These are phyloP conservation scores for Drosophila austrosaltans DNA, from an alignment of 2,888 invertebrate species.

Conservation along the genomic window DNA sequence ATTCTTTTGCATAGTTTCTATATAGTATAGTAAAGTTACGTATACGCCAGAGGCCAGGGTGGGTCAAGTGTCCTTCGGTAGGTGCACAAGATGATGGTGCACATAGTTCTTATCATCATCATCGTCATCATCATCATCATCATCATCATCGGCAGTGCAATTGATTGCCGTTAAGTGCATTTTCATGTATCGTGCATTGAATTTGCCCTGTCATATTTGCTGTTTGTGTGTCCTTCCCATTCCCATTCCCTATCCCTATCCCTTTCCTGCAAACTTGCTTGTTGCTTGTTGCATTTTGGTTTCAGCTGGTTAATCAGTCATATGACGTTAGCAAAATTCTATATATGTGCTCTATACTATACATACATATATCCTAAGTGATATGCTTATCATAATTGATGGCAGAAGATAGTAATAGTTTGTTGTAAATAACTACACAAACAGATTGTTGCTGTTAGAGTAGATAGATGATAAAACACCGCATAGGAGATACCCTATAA, in stretches of 20 bases:
- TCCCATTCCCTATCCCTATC: neutral
- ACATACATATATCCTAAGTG: neutral
- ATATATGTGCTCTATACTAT: constrained; percentile 8
- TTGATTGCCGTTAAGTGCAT: constrained; percentile 57
- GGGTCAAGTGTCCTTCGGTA: constrained; percentile 51
- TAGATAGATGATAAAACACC: too few relatives aligned
- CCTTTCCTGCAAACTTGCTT: neutral
- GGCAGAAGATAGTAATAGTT: neutral
- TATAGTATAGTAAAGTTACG: too few relatives aligned
- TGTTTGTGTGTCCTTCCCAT: constrained; percentile 18
- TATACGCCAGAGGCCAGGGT: constrained; percentile 1
- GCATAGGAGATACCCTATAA: too few relatives aligned
- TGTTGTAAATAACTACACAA: neutral
- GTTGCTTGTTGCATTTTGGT: constrained; percentile 4
- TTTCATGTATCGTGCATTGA: constrained; percentile 51
- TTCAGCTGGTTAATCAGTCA: constrained; percentile 48
- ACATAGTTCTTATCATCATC: constrained; percentile 4
- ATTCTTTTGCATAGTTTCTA: constrained; percentile 25
- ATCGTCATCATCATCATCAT: neutral
- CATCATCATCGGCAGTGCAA: constrained; percentile 43
- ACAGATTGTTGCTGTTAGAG: too few relatives aligned
- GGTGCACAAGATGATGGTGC: constrained; percentile 28
- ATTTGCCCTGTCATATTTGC: constrained; percentile 51
- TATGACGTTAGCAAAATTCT: constrained; percentile 50
- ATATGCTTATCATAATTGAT: constrained; percentile 1